These are phyloP conservation scores for Acanthosepion pharaonis DNA, from an alignment of 2,888 invertebrate genomes.

Conservation along the genomic window DNA sequence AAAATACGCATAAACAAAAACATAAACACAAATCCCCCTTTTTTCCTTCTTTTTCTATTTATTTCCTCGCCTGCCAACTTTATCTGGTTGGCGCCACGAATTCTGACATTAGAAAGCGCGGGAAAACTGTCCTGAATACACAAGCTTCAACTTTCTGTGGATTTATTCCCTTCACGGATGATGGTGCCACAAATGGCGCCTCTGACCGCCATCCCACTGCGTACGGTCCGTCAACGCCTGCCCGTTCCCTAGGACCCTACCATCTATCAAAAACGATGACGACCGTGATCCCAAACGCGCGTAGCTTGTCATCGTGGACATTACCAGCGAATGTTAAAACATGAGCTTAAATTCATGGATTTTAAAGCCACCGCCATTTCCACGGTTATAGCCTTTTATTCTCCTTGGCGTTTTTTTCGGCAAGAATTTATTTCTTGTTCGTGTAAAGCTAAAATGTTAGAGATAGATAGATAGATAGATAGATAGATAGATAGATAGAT, in stretches of 20 bases:
- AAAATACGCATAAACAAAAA: too few relatives aligned
- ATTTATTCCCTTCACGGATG: background rate
- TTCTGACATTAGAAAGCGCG: background rate
- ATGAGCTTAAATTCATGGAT: slow-evolving; percentile 33
- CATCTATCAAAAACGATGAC: slow-evolving; percentile 22
- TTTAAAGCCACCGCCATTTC: background rate
- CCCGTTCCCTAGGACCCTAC: background rate
- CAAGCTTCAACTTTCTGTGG: background rate
- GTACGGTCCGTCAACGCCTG: background rate
- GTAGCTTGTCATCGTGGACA: background rate
- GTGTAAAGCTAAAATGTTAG: too few relatives aligned
- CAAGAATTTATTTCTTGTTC: too few relatives aligned
- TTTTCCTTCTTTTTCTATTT: background rate
- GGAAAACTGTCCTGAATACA: background rate
- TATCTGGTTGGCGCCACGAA: background rate
- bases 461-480: too few relatives aligned
- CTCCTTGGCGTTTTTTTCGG: too few relatives aligned
- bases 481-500: too few relatives aligned
- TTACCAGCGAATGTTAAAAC: background rate
- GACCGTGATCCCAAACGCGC: background rate
- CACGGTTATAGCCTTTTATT: too few relatives aligned
- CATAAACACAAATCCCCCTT: too few relatives aligned
- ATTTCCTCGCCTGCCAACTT: background rate
- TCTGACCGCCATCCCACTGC: background rate
- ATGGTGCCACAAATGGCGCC: background rate